phyloP scores from a whole-genome alignment of 2,888 invertebrate species.

The Phytoseiulus persimilis region DNA sequence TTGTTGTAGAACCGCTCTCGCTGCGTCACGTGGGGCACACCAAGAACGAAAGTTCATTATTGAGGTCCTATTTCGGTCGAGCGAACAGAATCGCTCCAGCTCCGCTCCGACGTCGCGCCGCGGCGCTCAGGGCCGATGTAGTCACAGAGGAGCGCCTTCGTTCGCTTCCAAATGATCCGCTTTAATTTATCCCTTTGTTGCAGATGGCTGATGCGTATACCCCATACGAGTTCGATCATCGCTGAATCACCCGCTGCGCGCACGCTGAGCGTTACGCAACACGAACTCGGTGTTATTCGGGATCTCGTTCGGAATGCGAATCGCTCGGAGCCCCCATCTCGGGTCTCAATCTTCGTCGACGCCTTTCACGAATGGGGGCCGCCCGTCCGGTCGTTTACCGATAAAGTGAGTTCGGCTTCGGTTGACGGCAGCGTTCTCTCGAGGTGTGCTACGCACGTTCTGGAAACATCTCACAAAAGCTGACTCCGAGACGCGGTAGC shows the following conservation, averaged over 20 bases:
- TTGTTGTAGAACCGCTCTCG: not conserved
- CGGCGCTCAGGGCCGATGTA: no score
- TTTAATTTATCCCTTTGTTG: not conserved
- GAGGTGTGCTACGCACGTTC: no score
- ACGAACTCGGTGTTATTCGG: not conserved
- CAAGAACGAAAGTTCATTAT: not conserved
- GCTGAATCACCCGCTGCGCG: not conserved
- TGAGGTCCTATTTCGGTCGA: not conserved
- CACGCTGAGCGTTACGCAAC: not conserved
- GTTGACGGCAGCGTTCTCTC: no score
- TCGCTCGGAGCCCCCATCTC: no score
- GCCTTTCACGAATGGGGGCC: no score
- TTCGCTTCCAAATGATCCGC: not conserved
- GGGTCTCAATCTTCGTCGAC: no score
- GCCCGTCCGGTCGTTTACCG: no score
- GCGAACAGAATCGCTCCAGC: not conserved
- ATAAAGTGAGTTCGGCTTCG: no score
- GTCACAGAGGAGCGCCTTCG: not conserved
- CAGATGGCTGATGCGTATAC: not conserved
- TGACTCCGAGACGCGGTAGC: no score
- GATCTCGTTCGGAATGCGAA: not conserved
- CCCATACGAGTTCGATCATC: not conserved
- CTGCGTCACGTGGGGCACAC: not conserved
- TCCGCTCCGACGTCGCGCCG: not conserved
- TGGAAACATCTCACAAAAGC: no score